Evolutionary conservation across 2,797 vertebrate genomes (phyloP).

Genomic region (Fringilla coelebs): DNA sequence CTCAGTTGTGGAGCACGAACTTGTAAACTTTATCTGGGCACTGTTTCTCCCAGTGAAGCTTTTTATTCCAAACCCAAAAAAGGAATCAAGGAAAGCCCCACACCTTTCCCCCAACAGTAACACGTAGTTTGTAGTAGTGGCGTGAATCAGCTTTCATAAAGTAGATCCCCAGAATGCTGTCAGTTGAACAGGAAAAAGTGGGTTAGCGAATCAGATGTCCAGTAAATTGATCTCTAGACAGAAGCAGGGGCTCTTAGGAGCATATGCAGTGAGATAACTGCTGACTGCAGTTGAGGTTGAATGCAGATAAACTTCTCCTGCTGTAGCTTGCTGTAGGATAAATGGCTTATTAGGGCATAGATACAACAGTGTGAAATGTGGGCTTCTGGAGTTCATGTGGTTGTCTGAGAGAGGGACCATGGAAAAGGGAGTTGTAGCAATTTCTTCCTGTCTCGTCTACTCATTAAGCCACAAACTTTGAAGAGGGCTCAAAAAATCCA

Average conservation of each 20-base stretch:
- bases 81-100: rapidly evolving
- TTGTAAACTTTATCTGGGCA: not conserved
- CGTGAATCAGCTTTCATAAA: not conserved
- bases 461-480: not conserved
- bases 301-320: not conserved
- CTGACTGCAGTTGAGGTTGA: not conserved
- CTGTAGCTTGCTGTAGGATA: not conserved
- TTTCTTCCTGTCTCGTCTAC: not conserved
- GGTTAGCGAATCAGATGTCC: not conserved
- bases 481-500: not conserved
- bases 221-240: not conserved
- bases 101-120: not conserved
- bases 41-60: not conserved
- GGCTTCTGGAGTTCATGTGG: not conserved
- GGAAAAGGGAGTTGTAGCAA: not conserved
- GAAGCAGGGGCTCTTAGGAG: not conserved
- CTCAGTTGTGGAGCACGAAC: not conserved
- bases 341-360: not conserved
- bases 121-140: not conserved
- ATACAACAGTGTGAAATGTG: not conserved
- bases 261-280: rapidly evolving
- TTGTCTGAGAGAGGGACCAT: not conserved
- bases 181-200: not conserved
- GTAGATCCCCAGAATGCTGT: not conserved
- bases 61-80: not conserved